Evolutionary conservation across 2,888 invertebrate genomes (phyloP), one percentile per base, ranked within the genome.

Genomic region (Cetonia aurata): DNA sequence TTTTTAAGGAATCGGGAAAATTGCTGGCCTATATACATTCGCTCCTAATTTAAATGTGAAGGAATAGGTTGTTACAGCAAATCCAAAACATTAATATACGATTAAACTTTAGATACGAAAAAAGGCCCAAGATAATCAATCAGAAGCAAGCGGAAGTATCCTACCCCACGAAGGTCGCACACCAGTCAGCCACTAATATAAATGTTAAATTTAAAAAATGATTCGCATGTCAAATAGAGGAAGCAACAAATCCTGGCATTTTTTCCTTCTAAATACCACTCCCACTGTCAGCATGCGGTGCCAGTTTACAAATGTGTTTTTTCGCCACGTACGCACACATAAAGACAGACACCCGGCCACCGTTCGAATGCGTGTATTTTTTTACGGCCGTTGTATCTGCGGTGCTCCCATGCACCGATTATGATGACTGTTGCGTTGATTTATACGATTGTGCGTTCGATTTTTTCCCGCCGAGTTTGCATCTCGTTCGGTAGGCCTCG

Each of bases 391-490:
- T 52, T 52, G 48, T 65, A 37, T 65, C 15, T 57, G 17, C 50
- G 62, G 50, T 65, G 50, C 62, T 65, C 48, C 62, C 62, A 65
- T 50, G 62, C 50, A 65, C 48, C 62, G 62, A 65, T 65, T 65
- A 65, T 57, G 48, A 57, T 67, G 67, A 41, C 57, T 33, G 53
- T 69, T 60, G 69, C 60, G 69, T 69, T 69, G 69, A 69, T 69
- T 69, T 69, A 69, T 62, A 62, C 60, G 69, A 62, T 62, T 69
- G 67, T 67, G 67, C 50, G 52, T 69, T 59, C 60, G 41, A 41
- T 62, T 59, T 69, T 69, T 69, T 69, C 50, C 50, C 19, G 15
- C 41, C 15, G 48, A 17, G 50, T 50, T 62, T 62, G 33, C 52
- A 33, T 69, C 15, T 55, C 69, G 60, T 59, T 15, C 68, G 59